Percentiles rank a stretch among this genome's conserved stretches.
Evolutionary conservation across 37 sponge, comb jelly and placozoan genomes (phyloP).

Genomic region (Aplysina aerophoba): DNA sequence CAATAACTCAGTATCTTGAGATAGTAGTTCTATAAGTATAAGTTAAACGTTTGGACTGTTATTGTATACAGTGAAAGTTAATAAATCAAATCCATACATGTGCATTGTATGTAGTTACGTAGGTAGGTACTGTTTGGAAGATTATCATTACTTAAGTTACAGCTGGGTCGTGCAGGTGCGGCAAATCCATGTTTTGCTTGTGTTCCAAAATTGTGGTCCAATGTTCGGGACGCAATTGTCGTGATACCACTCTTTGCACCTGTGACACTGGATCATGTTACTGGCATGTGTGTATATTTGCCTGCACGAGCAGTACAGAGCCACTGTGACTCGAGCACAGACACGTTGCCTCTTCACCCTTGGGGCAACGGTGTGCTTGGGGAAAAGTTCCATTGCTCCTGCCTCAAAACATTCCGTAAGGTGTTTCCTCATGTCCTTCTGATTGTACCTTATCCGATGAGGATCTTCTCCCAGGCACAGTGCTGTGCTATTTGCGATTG

Average conservation of each 20-base stretch:
- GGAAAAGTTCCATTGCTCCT: constrained; percentile 17
- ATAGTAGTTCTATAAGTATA: neutral
- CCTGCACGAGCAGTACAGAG: constrained; percentile 18
- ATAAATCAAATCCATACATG: neutral
- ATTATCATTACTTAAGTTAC: neutral
- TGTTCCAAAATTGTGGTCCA: constrained; percentile 7
- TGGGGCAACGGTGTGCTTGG: neutral
- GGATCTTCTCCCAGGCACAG: constrained; percentile 21
- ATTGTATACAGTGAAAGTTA: constrained; percentile 7
- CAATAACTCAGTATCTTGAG: neutral
- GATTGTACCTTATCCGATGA: neutral
- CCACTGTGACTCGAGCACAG: neutral
- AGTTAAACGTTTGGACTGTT: constrained; percentile 6
- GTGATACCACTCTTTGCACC: constrained; percentile 15
- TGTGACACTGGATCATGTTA: constrained; percentile 7
- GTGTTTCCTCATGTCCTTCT: constrained; percentile 20
- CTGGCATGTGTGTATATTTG: neutral
- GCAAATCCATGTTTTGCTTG: neutral
- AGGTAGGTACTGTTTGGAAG: neutral
- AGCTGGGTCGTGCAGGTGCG: neutral
- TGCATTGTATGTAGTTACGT: neutral
- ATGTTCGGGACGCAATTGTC: constrained; percentile 14
- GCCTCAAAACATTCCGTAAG: constrained; percentile 3
- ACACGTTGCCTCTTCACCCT: constrained; percentile 16
- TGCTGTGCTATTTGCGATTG: constrained; percentile 4